Evolutionary conservation across 2,113 vertebrate genomes (phyloP).

Genomic region (Pelusios castaneus): DNA sequence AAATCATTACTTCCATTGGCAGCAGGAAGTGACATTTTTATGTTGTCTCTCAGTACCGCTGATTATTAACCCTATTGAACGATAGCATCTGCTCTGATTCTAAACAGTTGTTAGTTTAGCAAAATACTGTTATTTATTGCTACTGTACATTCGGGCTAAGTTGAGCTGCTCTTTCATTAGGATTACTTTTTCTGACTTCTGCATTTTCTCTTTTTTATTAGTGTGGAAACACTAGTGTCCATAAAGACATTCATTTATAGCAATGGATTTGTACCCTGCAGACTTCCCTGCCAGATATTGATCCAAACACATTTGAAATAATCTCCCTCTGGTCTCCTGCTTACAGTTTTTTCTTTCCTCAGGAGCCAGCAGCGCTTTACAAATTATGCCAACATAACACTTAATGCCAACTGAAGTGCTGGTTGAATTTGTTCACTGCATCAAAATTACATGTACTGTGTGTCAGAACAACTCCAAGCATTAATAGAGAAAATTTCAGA

Average conservation of each 20-base stretch:
- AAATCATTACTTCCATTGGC: background rate
- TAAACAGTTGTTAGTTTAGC: background rate
- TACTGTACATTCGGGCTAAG: background rate
- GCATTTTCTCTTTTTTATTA: background rate
- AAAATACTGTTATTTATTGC: background rate
- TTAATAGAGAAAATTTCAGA: background rate
- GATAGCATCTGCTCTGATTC: background rate
- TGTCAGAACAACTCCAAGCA: background rate
- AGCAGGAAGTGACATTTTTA: background rate
- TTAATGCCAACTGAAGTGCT: slow-evolving; percentile 2
- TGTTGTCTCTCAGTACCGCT: rapidly evolving
- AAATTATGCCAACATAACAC: background rate
- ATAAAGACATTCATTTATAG: background rate
- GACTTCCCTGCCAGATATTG: background rate
- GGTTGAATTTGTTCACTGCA: background rate
- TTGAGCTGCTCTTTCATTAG: background rate
- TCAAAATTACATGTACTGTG: background rate
- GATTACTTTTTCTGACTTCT: background rate
- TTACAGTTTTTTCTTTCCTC: background rate
- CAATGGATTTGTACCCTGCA: background rate
- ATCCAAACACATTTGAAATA: background rate
- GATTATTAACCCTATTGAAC: background rate
- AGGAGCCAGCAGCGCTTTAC: background rate
- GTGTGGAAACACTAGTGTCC: rapidly evolving
- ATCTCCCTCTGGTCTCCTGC: background rate